These are phyloP conservation scores for Hestina assimilis DNA, from an alignment of 1,140 invertebrate genomes.

Conservation along the genomic window DNA sequence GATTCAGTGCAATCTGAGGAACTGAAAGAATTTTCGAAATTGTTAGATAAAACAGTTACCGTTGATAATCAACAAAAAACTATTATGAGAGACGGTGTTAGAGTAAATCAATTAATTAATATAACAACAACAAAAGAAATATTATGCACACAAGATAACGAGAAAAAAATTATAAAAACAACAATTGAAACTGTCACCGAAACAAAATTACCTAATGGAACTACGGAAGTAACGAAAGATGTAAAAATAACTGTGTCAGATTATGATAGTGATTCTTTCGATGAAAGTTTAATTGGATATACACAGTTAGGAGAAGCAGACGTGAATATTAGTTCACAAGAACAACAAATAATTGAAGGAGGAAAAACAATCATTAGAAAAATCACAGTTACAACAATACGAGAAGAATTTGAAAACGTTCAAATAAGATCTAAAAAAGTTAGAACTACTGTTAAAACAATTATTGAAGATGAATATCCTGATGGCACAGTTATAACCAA, in stretches of 20 bases:
- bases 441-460: slow-evolving; percentile 64
- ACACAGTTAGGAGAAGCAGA: slow-evolving; percentile 51
- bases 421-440: slow-evolving; percentile 56
- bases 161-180: slow-evolving; percentile 65
- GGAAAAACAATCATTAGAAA: slow-evolving; percentile 56
- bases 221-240: slow-evolving; percentile 67
- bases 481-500: slow-evolving; percentile 71
- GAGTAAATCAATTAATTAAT: slow-evolving; percentile 64
- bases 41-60: slow-evolving; percentile 57
- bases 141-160: slow-evolving; percentile 44
- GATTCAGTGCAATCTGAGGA: slow-evolving; percentile 29
- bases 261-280: slow-evolving; percentile 48
- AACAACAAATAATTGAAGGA: slow-evolving; percentile 52
- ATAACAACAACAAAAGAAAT: slow-evolving; percentile 71
- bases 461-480: slow-evolving; percentile 68
- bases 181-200: slow-evolving; percentile 75
- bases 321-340: slow-evolving; percentile 42
- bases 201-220: slow-evolving; percentile 62
- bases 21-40: slow-evolving; percentile 36
- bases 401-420: slow-evolving; percentile 60
- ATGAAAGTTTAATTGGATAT: slow-evolving; percentile 63
- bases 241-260: slow-evolving; percentile 68
- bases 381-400: slow-evolving; percentile 57
- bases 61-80: slow-evolving; percentile 58
- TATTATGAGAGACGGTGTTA: slow-evolving; percentile 52